Percentiles rank a stretch among this genome's conserved stretches.
Conservation (phyloP, 1,140 invertebrate species). For the Penaeus japonicus region DNA sequence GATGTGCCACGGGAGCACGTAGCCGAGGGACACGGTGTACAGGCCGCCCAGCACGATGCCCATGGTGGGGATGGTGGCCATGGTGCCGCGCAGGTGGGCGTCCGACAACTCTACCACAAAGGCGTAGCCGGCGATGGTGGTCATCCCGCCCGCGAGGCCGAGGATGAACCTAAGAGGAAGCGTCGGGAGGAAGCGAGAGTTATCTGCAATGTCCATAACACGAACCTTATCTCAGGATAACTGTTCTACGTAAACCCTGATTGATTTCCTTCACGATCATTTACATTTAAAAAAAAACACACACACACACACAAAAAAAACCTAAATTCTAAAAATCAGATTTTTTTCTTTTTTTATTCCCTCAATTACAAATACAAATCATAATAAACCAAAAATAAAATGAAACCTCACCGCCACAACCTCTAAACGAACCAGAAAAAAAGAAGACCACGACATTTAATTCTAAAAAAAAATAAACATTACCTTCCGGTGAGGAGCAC, state of each 20-base stretch:
- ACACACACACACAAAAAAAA: too few species aligned
- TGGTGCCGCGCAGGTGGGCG: constrained; percentile 23
- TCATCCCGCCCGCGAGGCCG: not conserved
- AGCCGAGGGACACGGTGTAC: constrained; percentile 27
- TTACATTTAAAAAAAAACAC: too few species aligned
- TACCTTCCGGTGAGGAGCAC: not conserved
- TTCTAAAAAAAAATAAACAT: not conserved
- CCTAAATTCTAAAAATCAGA: too few species aligned
- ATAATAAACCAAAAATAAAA: too few species aligned
- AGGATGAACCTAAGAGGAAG: constrained; percentile 15
- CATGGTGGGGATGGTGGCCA: constrained; percentile 37
- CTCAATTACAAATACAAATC: too few species aligned
- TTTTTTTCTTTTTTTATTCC: too few species aligned
- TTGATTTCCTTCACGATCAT: too few species aligned
- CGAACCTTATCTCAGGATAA: not conserved
- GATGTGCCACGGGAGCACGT: constrained; percentile 30
- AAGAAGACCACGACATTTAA: not conserved
- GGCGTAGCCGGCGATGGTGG: constrained; percentile 40
- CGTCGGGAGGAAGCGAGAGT: not conserved
- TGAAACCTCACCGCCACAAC: too few species aligned
- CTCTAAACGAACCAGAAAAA: too few species aligned
- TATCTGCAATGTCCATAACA: not conserved
- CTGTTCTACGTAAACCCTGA: not conserved
- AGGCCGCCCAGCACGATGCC: constrained; percentile 37
- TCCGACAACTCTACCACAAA: constrained; percentile 36